Evolutionary conservation across 2,113 vertebrate genomes (phyloP), one percentile per base, ranked within the genome.

Genomic region (Dermatemys mawii): DNA sequence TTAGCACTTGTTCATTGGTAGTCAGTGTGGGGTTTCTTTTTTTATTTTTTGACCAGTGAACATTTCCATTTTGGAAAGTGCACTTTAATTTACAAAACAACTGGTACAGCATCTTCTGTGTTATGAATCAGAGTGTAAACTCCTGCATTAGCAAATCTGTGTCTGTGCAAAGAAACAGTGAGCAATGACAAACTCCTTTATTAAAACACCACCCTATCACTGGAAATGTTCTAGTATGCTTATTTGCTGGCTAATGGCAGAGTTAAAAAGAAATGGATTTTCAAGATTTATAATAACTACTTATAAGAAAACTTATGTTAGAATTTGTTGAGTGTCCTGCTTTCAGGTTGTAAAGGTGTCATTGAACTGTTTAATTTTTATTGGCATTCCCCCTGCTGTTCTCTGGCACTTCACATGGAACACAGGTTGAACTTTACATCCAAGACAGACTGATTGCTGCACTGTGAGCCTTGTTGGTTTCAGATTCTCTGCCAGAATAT

Each of bases 341-440:
- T 83, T 93, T 82, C 75, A 26, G 67, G 78, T 38, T 50, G 8
- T 67, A 88, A 49, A 21, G 12, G 10, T 55, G 86, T 88, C 87
- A 83, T 11, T 89, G 54, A 96, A 92, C 78, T 57, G 81, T 27
- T 76, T 51, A 87, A 4, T 49, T 96, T 91, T 90, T 87, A 76
- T 78, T 75, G 87, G 81, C 86, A 73, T 81, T 78, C 67, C n/a
- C 78, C 78, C 83, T 82, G 57, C 63, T 94, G 51, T 73, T 93
- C 94, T 92, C 48, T 91, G 94, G 93, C 92, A 96, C 86, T 75
- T 92, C 92, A 87, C 87, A 93, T 96, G 91, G 94, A 94, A 93
- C 78, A 67, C 88, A 86, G 53, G 95, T 82, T 96, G 93, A 97
- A 96, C 94, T 96, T 95, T 90, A 95, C 92, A 92, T 97, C 94